Evolutionary conservation across 2,888 invertebrate genomes (phyloP).

Genomic region (Meiosimyza platycephala): DNA sequence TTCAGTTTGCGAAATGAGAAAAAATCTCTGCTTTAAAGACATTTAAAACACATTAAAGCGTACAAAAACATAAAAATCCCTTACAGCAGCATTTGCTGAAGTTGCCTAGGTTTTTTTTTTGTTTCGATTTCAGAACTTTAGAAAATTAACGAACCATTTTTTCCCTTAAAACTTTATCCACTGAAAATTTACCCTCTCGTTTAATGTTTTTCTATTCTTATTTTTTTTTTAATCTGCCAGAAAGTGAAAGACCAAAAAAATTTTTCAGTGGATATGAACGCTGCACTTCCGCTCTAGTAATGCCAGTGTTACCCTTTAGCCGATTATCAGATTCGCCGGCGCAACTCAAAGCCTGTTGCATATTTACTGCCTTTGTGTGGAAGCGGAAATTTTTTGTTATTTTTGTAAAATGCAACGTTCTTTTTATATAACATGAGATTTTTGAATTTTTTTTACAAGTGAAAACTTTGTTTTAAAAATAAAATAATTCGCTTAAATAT

Average conservation of each 20-base stretch:
- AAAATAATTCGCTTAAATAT: no score
- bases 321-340: no score
- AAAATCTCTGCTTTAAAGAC: no score
- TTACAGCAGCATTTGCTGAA: no score
- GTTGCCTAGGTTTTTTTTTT: no score
- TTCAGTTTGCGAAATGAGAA: no score
- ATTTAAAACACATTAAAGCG: no score
- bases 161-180: not conserved
- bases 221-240: not conserved
- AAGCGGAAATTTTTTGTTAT: not conserved
- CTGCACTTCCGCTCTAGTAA: not conserved
- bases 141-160: constrained; percentile 9
- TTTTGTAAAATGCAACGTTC: not conserved
- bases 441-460: no score
- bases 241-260: not conserved
- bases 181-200: not conserved
- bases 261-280: not conserved
- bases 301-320: not conserved
- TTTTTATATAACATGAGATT: no score
- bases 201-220: no score
- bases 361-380: constrained; percentile 15
- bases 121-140: not conserved
- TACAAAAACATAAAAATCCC: no score
- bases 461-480: no score
- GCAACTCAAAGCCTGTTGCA: not conserved